These are phyloP conservation scores for Drosophila jambulina DNA, from an alignment of 1,140 invertebrate species.

Conservation along the genomic window DNA sequence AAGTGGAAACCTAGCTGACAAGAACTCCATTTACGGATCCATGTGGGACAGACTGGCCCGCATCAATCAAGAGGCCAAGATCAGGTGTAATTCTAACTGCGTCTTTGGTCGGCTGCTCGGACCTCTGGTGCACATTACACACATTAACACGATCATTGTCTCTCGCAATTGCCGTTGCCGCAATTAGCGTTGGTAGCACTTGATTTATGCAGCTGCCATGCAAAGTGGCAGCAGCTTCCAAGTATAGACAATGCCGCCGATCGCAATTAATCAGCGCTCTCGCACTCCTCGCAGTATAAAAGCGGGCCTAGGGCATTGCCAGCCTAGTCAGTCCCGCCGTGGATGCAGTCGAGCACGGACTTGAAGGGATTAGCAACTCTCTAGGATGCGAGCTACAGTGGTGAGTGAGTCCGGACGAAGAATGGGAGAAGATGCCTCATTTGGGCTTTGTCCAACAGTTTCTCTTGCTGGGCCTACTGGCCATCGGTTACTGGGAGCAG, in stretches of 20 bases:
- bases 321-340: slow-evolving; percentile 52
- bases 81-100: slow-evolving; percentile 56
- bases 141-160: slow-evolving; percentile 54
- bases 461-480: slow-evolving; percentile 44
- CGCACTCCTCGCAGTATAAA: slow-evolving; percentile 53
- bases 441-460: slow-evolving; percentile 21
- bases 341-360: slow-evolving; percentile 38
- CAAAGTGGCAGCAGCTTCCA: slow-evolving; percentile 65
- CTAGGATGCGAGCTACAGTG: slow-evolving; percentile 54
- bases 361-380: slow-evolving; percentile 33
- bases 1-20: neutral
- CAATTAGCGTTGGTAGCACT: slow-evolving; percentile 68
- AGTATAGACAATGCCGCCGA: slow-evolving; percentile 62
- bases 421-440: neutral
- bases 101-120: slow-evolving; percentile 42
- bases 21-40: slow-evolving; percentile 14
- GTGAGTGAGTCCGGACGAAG: slow-evolving; percentile 29
- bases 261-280: slow-evolving; percentile 58
- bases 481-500: slow-evolving; percentile 18
- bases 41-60: slow-evolving; percentile 12
- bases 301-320: slow-evolving; percentile 50
- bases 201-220: slow-evolving; percentile 70
- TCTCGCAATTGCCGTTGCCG: slow-evolving; percentile 54
- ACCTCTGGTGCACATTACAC: slow-evolving; percentile 34
- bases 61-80: slow-evolving; percentile 38